A percentile compares a stretch with the other conserved stretches of the same genome.
These are phyloP conservation scores for Scyliorhinus canicula DNA, from an alignment of 2,797 vertebrate species.

Conservation along the genomic window DNA sequence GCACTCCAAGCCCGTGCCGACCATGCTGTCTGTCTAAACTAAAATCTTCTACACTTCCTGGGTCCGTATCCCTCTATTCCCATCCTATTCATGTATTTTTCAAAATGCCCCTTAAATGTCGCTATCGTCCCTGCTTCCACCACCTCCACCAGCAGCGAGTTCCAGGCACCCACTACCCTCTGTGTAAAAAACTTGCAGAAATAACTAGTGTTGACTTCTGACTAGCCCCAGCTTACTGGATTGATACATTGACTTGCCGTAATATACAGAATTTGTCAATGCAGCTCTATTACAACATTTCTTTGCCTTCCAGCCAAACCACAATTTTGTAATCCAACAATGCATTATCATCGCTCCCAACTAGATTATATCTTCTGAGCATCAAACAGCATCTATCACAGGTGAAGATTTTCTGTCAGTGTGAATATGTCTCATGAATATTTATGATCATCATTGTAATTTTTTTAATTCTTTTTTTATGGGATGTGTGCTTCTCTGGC, in stretches of 20 bases:
- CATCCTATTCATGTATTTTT: too few relatives aligned
- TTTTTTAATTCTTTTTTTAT: too few relatives aligned
- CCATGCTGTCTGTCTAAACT: too few relatives aligned
- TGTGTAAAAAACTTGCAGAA: too few relatives aligned
- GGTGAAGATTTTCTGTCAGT: neutral
- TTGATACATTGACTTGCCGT: neutral
- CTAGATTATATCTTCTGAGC: neutral
- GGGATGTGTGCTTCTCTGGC: too few relatives aligned
- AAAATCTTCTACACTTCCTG: too few relatives aligned
- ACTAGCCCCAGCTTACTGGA: neutral
- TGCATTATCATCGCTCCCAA: neutral
- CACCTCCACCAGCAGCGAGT: too few relatives aligned
- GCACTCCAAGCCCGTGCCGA: too few relatives aligned
- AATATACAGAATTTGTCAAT: neutral
- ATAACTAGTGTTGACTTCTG: neutral
- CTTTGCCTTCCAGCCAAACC: neutral
- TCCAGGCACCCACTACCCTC: too few relatives aligned
- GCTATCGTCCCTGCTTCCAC: too few relatives aligned
- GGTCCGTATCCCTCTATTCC: too few relatives aligned
- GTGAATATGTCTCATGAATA: neutral
- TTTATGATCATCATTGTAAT: neutral
- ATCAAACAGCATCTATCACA: neutral
- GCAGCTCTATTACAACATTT: neutral
- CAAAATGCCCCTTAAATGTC: too few relatives aligned
- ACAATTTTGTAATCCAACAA: neutral